These are phyloP conservation scores for Harpagus bidentatus DNA, from an alignment of 2,113 vertebrate species.

Conservation along the genomic window DNA sequence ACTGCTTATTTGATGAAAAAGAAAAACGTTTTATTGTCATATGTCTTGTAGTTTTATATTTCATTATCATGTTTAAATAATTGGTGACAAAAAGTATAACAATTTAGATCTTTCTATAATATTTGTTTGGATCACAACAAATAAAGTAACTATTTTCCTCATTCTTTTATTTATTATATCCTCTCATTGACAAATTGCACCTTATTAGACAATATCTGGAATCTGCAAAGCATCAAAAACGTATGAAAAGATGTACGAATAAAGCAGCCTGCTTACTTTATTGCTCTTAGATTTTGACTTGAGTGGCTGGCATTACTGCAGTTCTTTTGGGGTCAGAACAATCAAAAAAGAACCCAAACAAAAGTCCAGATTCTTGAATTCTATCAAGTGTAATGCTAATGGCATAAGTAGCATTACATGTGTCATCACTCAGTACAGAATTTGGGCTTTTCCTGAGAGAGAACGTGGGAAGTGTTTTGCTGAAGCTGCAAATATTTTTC, in stretches of 20 bases:
- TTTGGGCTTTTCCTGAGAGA: neutral
- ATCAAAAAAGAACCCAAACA: neutral
- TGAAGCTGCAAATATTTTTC: neutral
- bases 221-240: neutral
- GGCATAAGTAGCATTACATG: neutral
- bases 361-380: neutral
- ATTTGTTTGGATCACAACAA: neutral
- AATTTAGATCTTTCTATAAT: neutral
- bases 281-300: neutral
- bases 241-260: neutral
- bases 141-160: neutral
- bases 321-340: neutral
- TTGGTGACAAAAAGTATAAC: neutral
- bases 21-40: neutral
- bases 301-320: neutral
- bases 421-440: neutral
- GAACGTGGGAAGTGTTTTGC: neutral
- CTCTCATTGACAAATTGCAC: neutral
- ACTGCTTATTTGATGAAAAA: neutral
- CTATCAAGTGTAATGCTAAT: neutral
- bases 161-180: neutral
- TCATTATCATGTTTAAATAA: neutral
- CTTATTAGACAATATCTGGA: neutral
- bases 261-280: neutral
- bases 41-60: neutral